Evolutionary conservation across 2,888 invertebrate species (phyloP).

Genomic region (Antheraea yamamai): DNA sequence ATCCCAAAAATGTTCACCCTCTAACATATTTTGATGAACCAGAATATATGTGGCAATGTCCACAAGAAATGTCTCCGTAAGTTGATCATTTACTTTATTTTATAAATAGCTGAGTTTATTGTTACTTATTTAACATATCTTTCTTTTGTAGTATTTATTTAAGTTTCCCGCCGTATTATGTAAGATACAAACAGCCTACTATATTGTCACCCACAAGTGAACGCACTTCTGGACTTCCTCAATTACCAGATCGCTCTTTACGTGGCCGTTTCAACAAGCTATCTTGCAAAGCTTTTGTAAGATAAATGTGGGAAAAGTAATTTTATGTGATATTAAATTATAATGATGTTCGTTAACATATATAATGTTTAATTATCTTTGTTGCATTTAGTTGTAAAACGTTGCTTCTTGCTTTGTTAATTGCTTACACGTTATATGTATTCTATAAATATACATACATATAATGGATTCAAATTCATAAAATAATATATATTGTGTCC

Average conservation of each 20-base stretch:
- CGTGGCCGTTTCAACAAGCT: constrained; percentile 73
- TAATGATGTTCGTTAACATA: neutral
- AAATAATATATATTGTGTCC: too few species aligned
- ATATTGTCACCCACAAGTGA: constrained; percentile 69
- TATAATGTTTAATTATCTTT: neutral
- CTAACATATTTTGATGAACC: constrained; percentile 75
- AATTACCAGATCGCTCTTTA: constrained; percentile 75
- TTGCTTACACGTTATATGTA: too few species aligned
- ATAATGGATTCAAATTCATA: too few species aligned
- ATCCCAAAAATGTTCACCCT: constrained; percentile 78
- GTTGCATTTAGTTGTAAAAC: neutral
- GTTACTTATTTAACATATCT: constrained; percentile 10
- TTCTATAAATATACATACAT: too few species aligned
- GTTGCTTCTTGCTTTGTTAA: too few species aligned
- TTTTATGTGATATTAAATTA: neutral
- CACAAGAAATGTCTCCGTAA: constrained; percentile 71
- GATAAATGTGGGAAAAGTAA: constrained; percentile 31
- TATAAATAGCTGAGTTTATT: neutral
- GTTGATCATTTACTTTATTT: constrained; percentile 26
- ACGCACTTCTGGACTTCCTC: constrained; percentile 63
- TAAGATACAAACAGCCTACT: constrained; percentile 79
- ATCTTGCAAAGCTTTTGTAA: constrained; percentile 71
- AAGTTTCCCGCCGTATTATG: constrained; percentile 75
- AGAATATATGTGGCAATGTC: constrained; percentile 76
- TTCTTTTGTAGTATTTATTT: constrained; percentile 69